A percentile compares a stretch with the other conserved stretches of the same genome.
phyloP scores from a whole-genome alignment of 2,797 vertebrate species.

The Tiaroga cobitis region DNA sequence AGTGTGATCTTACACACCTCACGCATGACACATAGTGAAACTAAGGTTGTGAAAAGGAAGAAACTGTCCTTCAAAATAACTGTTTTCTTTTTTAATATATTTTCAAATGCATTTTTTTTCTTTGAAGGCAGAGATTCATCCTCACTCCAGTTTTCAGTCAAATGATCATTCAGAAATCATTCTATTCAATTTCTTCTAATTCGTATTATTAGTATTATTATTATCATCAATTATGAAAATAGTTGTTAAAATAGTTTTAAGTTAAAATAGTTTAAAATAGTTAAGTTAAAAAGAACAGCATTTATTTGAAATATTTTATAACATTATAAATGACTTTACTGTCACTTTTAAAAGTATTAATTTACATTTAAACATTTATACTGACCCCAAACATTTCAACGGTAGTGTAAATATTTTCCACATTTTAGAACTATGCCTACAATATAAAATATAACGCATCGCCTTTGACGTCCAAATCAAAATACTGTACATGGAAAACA shows the following conservation, averaged over 20 bases:
- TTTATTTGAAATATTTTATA: neutral
- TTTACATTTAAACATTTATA: too few species aligned
- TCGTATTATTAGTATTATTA: too few species aligned
- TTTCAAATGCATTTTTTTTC: neutral
- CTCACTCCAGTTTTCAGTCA: neutral
- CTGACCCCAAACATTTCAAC: neutral
- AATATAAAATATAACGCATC: neutral
- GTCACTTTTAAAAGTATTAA: too few species aligned
- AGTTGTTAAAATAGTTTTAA: too few species aligned
- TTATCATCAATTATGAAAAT: neutral
- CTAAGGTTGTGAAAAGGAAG: conserved; percentile 42
- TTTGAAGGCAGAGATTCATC: neutral
- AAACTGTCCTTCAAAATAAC: conserved; percentile 51
- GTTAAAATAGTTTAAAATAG: too few species aligned
- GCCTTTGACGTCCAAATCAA: too few species aligned
- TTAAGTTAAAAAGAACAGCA: neutral
- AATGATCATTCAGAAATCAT: neutral
- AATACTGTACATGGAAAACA: too few species aligned
- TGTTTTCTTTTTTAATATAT: neutral
- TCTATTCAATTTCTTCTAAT: neutral
- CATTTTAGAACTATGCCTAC: neutral
- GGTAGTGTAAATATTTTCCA: neutral
- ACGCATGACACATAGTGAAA: conserved; percentile 23
- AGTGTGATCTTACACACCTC: conserved; percentile 21
- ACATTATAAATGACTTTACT: too few species aligned